Conservation (phyloP, 2,888 invertebrate species). For the Gymnocheta viridis region DNA sequence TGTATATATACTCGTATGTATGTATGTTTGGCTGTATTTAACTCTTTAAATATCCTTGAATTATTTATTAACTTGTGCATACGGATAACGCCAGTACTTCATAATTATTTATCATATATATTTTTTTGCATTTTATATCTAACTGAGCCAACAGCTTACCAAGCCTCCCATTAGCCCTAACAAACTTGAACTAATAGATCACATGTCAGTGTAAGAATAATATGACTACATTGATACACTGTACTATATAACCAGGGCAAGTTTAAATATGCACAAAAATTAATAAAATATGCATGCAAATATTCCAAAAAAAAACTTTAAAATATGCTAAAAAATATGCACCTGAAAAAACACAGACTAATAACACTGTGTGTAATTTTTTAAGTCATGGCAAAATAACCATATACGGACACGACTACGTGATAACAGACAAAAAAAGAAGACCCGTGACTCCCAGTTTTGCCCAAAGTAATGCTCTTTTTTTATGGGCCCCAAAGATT, state of each 20-base stretch:
- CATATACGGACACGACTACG: no score
- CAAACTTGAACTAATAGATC: conserved; percentile 31
- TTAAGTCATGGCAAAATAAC: no score
- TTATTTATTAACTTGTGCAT: conserved; percentile 24
- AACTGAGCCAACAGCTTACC: conserved; percentile 1
- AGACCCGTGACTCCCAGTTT: no score
- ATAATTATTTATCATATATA: conserved; percentile 33
- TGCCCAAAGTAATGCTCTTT: no score
- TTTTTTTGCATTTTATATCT: neutral
- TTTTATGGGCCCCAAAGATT: no score
- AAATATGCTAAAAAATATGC: no score
- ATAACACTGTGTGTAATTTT: no score
- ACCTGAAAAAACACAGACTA: no score
- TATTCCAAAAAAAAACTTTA: no score
- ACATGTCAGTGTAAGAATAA: neutral
- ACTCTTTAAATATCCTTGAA: conserved; percentile 47
- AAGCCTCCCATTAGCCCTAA: neutral
- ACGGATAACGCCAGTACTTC: neutral
- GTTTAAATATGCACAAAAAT: neutral
- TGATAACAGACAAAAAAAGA: no score
- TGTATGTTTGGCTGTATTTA: neutral
- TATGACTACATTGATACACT: no score
- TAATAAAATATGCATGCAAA: no score
- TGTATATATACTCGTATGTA: neutral
- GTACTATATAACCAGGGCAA: neutral